Evolutionary conservation across 2,113 vertebrate species (phyloP).

Genomic region (Grammomys dolichurus): DNA sequence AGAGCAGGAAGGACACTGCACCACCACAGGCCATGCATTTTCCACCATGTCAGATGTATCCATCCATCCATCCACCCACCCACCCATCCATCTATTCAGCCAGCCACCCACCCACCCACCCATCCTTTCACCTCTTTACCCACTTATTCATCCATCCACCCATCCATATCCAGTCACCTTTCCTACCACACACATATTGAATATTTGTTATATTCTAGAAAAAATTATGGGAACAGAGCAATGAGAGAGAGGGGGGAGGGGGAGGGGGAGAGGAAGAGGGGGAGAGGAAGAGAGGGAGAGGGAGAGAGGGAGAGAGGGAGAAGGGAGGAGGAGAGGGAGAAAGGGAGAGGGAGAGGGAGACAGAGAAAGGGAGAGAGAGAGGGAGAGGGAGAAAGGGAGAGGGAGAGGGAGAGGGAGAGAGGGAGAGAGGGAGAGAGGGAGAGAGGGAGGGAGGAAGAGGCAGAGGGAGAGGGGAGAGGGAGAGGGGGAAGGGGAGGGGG

Average conservation of each 20-base stretch:
- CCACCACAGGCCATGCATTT: background rate
- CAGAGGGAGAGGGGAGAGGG: too few relatives aligned
- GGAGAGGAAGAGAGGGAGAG: background rate
- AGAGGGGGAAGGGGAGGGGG: too few relatives aligned
- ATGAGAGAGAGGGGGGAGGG: background rate
- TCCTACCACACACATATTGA: background rate
- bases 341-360: too few relatives aligned
- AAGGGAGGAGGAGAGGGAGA: too few relatives aligned
- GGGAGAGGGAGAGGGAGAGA: too few relatives aligned
- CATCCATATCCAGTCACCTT: background rate
- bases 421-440: too few relatives aligned
- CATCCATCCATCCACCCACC: background rate
- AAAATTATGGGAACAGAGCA: conserved; percentile 1
- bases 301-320: too few relatives aligned
- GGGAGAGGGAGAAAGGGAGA: too few relatives aligned
- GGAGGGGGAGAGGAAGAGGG: too few relatives aligned
- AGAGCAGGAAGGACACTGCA: background rate
- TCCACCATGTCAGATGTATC: background rate
- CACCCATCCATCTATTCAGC: background rate
- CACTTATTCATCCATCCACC: background rate
- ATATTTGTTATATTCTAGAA: background rate
- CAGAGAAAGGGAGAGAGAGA: too few relatives aligned
- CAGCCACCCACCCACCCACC: background rate
- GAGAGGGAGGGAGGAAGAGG: too few relatives aligned
- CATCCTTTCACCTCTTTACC: background rate